Conservation (phyloP, 2,113 vertebrate species). For the Sander vitreus region DNA sequence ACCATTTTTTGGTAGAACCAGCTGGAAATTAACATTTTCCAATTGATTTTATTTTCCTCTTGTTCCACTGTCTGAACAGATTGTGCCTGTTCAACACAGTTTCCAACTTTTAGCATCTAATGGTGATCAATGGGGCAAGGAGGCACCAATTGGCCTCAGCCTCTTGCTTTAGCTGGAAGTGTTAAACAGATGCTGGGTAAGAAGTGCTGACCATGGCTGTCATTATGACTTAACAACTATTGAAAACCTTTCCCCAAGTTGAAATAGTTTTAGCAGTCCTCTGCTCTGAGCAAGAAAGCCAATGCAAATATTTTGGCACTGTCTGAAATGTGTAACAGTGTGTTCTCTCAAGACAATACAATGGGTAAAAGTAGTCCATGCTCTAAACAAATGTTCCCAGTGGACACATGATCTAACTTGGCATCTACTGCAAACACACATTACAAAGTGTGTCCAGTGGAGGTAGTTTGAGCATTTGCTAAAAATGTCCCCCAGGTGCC, state of each 20-base stretch:
- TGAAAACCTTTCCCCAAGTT: constrained; percentile 38
- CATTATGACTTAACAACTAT: constrained; percentile 33
- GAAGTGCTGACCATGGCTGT: constrained; percentile 11
- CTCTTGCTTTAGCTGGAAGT: constrained; percentile 46
- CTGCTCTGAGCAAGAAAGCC: constrained; percentile 5
- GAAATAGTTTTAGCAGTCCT: constrained; percentile 26
- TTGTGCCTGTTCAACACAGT: constrained; percentile 36
- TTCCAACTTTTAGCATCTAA: constrained; percentile 38
- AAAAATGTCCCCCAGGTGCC: constrained; percentile 42
- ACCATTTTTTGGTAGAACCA: constrained; percentile 26
- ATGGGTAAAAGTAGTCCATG: constrained; percentile 4
- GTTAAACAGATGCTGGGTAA: constrained; percentile 58
- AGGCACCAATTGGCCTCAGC: constrained; percentile 25
- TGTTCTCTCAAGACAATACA: constrained; percentile 42
- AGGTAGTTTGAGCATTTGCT: constrained; percentile 35
- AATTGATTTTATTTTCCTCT: constrained; percentile 53
- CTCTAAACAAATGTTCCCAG: constrained; percentile 33
- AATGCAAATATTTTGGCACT: constrained; percentile 17
- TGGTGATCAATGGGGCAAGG: constrained; percentile 54
- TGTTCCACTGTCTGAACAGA: constrained; percentile 48
- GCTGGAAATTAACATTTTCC: constrained; percentile 54
- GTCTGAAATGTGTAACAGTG: constrained; percentile 36
- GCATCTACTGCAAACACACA: constrained; percentile 49
- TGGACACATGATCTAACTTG: constrained; percentile 38
- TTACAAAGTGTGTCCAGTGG: constrained; percentile 27